phyloP scores from a whole-genome alignment of 2,797 vertebrate species.

The Molossus alvarezi region DNA sequence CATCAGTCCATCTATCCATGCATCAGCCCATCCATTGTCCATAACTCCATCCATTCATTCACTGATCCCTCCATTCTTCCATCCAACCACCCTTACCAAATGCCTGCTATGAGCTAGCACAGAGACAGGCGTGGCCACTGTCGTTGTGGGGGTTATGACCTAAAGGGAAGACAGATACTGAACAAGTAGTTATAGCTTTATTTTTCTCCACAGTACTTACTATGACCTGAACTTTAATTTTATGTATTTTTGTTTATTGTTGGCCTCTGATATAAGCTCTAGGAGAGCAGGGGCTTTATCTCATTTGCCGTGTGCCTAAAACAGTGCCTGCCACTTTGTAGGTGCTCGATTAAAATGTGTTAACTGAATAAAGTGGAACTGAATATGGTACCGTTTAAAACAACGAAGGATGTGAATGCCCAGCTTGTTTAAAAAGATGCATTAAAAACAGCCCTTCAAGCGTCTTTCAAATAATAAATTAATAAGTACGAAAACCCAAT shows the following conservation, averaged over 20 bases:
- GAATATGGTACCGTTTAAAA: background rate
- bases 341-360: constrained; percentile 12
- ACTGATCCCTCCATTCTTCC: background rate
- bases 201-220: background rate
- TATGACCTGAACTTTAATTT: constrained; percentile 10
- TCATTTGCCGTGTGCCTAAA: background rate
- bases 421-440: constrained; percentile 17
- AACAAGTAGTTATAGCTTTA: background rate
- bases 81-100: background rate
- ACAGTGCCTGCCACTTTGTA: background rate
- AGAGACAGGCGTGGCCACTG: background rate
- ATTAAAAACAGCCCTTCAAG: background rate
- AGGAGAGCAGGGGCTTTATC: background rate
- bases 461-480: constrained; percentile 47
- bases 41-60: background rate
- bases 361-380: constrained; percentile 22
- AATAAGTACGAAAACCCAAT: background rate
- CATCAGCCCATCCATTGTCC: background rate
- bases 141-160: background rate
- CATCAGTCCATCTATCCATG: background rate
- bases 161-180: constrained; percentile 27
- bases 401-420: constrained; percentile 39
- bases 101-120: background rate
- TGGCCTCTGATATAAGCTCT: background rate
- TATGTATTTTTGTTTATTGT: background rate